Conservation (phyloP, 2,113 vertebrate genomes). For the Tricholaema leucomelas region DNA sequence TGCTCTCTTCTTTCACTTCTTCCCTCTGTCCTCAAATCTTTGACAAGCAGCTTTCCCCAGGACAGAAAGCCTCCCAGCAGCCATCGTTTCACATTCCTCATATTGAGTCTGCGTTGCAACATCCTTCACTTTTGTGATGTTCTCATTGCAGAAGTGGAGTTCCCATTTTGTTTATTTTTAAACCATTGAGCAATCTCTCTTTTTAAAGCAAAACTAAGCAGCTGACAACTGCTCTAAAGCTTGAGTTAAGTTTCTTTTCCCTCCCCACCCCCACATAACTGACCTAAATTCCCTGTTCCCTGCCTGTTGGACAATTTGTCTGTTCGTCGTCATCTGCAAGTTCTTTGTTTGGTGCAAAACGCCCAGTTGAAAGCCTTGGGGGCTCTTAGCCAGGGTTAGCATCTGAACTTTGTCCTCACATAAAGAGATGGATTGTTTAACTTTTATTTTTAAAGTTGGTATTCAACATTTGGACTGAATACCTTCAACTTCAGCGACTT, state of each 20-base stretch:
- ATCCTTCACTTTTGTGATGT: background rate
- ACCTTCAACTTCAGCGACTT: background rate
- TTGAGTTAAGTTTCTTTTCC: conserved; percentile 49
- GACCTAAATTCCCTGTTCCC: conserved; percentile 48
- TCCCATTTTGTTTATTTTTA: conserved; percentile 50
- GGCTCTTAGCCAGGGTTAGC: background rate
- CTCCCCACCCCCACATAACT: background rate
- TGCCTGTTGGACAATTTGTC: background rate
- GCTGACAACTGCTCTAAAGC: background rate
- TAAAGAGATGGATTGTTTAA: conserved; percentile 39
- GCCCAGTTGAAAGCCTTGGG: background rate
- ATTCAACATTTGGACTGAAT: background rate
- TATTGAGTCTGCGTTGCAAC: background rate
- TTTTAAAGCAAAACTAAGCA: background rate
- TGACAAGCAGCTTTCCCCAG: background rate
- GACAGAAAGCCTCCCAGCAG: background rate
- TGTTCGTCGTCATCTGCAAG: conserved; percentile 13
- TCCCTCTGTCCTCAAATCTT: background rate
- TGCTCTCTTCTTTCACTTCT: background rate
- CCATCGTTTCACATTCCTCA: background rate
- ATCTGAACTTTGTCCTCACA: conserved; percentile 32
- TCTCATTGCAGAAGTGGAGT: conserved; percentile 26
- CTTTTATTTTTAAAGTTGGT: conserved; percentile 13
- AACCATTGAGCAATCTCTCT: conserved; percentile 38
- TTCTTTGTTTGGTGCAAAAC: background rate